Percentiles rank a stretch among this genome's conserved stretches.
phyloP scores from a whole-genome alignment of 2,113 vertebrate genomes.

The Uropsilus gracilis region DNA sequence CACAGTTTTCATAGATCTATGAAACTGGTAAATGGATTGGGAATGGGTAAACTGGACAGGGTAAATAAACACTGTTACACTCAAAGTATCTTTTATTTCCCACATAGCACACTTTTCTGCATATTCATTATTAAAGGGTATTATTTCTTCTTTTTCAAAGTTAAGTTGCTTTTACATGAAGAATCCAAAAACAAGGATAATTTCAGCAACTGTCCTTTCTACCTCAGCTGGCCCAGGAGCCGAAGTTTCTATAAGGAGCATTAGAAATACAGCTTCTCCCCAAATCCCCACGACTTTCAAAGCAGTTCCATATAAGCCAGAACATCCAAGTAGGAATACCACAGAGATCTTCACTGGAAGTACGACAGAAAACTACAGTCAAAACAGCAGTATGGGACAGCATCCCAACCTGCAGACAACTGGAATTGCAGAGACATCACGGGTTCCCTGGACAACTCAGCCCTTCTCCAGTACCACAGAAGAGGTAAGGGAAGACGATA shows the following conservation, averaged over 20 bases:
- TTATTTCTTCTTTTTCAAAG: neutral
- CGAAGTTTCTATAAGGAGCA: constrained; percentile 72
- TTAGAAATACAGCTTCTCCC: constrained; percentile 67
- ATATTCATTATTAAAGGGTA: neutral
- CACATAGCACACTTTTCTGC: neutral
- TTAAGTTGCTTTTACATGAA: constrained; percentile 1
- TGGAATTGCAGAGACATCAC: constrained; percentile 68
- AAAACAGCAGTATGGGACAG: constrained; percentile 52
- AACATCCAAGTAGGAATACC: constrained; percentile 71
- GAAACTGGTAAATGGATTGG: neutral
- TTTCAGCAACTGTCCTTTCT: constrained; percentile 70
- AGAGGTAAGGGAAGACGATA: constrained; percentile 90
- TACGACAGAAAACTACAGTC: constrained; percentile 66
- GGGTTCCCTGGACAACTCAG: constrained; percentile 62
- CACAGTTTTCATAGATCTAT: neutral
- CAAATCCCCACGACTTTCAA: constrained; percentile 53
- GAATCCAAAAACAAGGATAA: constrained; percentile 22
- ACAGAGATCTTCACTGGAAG: constrained; percentile 73
- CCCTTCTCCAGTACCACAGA: constrained; percentile 76
- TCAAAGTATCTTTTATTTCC: neutral
- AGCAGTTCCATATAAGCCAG: constrained; percentile 58
- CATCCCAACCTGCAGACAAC: constrained; percentile 49
- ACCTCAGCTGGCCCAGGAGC: constrained; percentile 78
- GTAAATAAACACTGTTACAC: neutral
- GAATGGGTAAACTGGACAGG: neutral